Base-by-base conservation (phyloP, 2,113 vertebrate genomes). In the Turdus rufiventris region DNA sequence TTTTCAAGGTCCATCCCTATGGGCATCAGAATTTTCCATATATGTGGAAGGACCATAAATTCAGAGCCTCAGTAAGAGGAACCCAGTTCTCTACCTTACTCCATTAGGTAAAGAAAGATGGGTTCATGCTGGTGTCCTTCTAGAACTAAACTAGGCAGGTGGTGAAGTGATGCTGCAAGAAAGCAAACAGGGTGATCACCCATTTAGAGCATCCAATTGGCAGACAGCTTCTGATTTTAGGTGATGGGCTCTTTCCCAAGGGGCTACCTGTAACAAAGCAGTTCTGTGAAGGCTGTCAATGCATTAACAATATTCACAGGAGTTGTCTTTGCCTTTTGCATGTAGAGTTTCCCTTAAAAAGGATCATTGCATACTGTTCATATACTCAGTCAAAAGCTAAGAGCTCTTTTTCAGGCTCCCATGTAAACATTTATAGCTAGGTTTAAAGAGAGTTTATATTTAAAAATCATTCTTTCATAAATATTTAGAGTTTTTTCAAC, bases 1-100 rank as follows among this genome's bases (percentile, higher is more conserved):
- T 47, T 56, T 60, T 31, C 0, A 0, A 72, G 19, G 12, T 65
- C 42, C 3, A 48, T 48, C 3, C 2, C 23, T 63, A 5, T 8
- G 20, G 23, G 24, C 3, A 54, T 70, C 13, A 42, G 20, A 81
- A 10, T 42, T 79, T 75, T 73, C 28, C 15, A 4, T 23, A 25
- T 1, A 40, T 3, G 19, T 62, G 9, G 23, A 73, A 70, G 5
- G 36, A 61, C 12, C 61, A n/a, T 20, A 45, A 34, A 61, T 76
- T 43, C 50, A 86, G 54, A 65, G 28, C 8, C 88, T 73, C 60
- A 18, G 31, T 76, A 66, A 45, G 6, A 70, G 28, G 42, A 77
- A 38, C 17, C 5, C 26, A 70, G 12, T 40, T 51, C 26, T 51
- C 17, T 51, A 10, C 9, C 16, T 51, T 51, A 51, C 21, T 68